Conservation (phyloP, 2,888 invertebrate genomes). For the Saturnia japonica region DNA sequence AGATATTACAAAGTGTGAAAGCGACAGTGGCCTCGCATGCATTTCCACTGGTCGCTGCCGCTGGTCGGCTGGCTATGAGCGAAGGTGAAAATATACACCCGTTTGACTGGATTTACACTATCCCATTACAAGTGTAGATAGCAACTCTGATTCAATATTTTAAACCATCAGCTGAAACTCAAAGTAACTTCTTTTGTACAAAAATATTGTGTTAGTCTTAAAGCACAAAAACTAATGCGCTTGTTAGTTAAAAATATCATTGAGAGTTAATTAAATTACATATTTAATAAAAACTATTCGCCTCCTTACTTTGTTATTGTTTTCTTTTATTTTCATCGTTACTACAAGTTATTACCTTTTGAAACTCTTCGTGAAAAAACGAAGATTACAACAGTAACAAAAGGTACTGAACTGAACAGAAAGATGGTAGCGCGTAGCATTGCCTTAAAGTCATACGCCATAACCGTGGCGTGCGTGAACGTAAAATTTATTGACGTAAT, state of each 20-base stretch:
- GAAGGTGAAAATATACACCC: slow-evolving; percentile 63
- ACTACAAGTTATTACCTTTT: not conserved
- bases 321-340: not conserved
- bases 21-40: slow-evolving; percentile 58
- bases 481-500: slow-evolving; percentile 48
- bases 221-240: no score
- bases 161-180: not conserved
- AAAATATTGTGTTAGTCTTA: no score
- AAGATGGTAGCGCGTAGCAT: not conserved
- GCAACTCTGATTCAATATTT: not conserved
- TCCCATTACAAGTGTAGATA: not conserved
- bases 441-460: slow-evolving; percentile 52
- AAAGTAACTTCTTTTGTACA: not conserved
- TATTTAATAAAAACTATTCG: not conserved
- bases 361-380: not conserved
- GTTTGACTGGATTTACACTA: slow-evolving; percentile 27
- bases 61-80: slow-evolving; percentile 40
- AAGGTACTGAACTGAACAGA: not conserved
- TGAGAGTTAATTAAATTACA: not conserved
- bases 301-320: not conserved
- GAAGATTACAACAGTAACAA: not conserved
- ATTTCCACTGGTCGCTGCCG: no score
- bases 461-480: slow-evolving; percentile 46
- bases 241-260: not conserved
- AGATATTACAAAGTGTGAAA: slow-evolving; percentile 46